Base-by-base conservation (phyloP, 2,113 vertebrate genomes). In the Hippocampus abdominalis region DNA sequence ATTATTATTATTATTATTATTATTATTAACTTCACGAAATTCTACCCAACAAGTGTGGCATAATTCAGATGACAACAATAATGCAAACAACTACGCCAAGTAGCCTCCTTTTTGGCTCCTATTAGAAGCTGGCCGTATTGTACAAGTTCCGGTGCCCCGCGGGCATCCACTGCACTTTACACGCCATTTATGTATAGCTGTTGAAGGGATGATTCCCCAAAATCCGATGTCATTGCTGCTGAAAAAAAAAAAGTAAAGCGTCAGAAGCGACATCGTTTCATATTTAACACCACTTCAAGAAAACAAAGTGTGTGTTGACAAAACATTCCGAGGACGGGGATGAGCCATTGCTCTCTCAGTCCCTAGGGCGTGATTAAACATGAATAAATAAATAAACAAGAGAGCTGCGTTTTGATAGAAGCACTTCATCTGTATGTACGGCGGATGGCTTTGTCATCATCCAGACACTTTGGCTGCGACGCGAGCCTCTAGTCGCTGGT, bases 361-460 rank as follows among this genome's bases (percentile, higher is more conserved):
- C 18, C 27, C 57, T 18, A 3, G 21, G 21, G 51, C 49, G 20
- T 40, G 27, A 54, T 56, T 68, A 54, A 40, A 54, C 15, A 29
- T 46, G 29, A 18, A 32, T 36, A 51, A 53, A 67, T 23, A 68
- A 39, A 53, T 18, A 78, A 83, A 84, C 66, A 78, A 71, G 64
- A 4, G 69, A 64, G 69, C 61, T 46, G 5, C 66, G 72, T 79
- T 65, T 60, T 83, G 77, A 84, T 83, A 68, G 76, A 82, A 85
- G 0, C 20, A 66, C 61, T 87, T 88, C 78, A 89, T 90, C 79
- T 83, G 80, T 82, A 86, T 90, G 87, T 86, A 77, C 39, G 77
- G 69, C 70, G 13, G 15, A 66, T 49, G 77, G 74, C 84, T 69
- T 81, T 75, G 71, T 83, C 82, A 90, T 88, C 86, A 82, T 36